Evolutionary conservation across 2,888 invertebrate genomes (phyloP).

Genomic region (Thumatha senex): DNA sequence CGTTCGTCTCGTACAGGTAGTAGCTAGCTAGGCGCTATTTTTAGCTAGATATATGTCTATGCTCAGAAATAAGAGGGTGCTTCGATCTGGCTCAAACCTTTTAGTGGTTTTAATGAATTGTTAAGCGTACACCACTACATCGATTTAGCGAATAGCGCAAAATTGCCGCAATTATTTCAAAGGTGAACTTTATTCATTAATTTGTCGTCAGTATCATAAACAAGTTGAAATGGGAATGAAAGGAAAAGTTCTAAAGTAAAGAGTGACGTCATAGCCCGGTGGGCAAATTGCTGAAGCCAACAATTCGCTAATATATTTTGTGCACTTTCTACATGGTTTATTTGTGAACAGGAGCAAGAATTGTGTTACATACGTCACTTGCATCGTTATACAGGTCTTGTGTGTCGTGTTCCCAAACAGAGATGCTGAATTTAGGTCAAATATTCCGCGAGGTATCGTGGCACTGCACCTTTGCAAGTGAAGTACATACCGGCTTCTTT

Average conservation of each 20-base stretch:
- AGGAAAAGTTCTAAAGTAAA: conserved; percentile 29
- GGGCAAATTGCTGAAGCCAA: neutral
- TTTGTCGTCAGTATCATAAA: conserved; percentile 37
- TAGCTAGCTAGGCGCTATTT: no score
- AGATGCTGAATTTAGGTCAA: conserved; percentile 17
- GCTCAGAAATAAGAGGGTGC: no score
- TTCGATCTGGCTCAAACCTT: conserved; percentile 7
- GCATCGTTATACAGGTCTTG: no score
- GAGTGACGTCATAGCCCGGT: conserved; percentile 3
- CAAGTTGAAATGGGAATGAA: conserved; percentile 42
- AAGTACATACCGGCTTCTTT: neutral
- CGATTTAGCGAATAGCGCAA: conserved; percentile 25
- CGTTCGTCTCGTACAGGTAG: no score
- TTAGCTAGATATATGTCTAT: no score
- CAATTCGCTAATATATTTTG: conserved; percentile 9
- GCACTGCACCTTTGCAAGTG: neutral
- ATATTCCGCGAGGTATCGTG: conserved; percentile 14
- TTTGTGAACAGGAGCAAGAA: no score
- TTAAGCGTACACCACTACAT: no score
- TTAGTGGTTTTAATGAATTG: no score
- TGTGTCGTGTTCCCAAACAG: conserved; percentile 19
- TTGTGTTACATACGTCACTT: no score
- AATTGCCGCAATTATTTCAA: conserved; percentile 18
- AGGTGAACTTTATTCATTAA: conserved; percentile 38
- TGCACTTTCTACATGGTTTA: conserved; percentile 6